These are phyloP conservation scores for Monoplex corrugatus DNA, from an alignment of 2,888 invertebrate genomes.

Conservation along the genomic window DNA sequence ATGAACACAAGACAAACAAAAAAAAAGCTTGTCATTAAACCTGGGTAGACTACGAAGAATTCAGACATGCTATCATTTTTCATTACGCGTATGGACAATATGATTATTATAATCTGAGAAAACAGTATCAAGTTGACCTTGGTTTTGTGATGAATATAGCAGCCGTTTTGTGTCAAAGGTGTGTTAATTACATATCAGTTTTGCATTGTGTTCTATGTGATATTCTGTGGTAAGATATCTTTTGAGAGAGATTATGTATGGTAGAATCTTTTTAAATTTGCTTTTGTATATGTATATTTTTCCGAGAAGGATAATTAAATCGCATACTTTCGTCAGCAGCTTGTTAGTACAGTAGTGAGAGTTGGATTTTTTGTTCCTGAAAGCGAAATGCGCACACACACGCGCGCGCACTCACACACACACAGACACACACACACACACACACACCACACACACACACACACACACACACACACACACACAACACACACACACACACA, in stretches of 20 bases:
- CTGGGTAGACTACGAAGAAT: too few species aligned
- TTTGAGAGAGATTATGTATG: background rate
- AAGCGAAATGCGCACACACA: background rate
- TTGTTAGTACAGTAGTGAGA: background rate
- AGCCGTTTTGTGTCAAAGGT: too few species aligned
- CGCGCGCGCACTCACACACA: background rate
- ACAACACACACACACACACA: constrained; percentile 4
- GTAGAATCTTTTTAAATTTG: background rate
- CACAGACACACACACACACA: background rate
- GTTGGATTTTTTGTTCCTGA: background rate
- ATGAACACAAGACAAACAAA: too few species aligned
- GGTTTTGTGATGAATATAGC: too few species aligned
- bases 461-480: background rate
- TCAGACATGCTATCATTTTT: too few species aligned
- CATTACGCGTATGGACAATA: too few species aligned
- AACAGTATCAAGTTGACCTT: too few species aligned
- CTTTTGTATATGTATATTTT: too few species aligned
- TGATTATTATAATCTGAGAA: too few species aligned
- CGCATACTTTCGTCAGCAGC: background rate
- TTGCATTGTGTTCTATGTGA: background rate
- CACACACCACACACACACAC: constrained; percentile 2
- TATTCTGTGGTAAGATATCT: background rate
- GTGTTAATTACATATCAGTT: background rate
- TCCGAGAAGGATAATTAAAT: too few species aligned
- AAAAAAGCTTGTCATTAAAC: too few species aligned